A percentile compares a stretch with the other conserved stretches of the same genome.
phyloP scores from a whole-genome alignment of 37 sponge, comb jelly and placozoan genomes.

The Diacarnus erythraeanus region DNA sequence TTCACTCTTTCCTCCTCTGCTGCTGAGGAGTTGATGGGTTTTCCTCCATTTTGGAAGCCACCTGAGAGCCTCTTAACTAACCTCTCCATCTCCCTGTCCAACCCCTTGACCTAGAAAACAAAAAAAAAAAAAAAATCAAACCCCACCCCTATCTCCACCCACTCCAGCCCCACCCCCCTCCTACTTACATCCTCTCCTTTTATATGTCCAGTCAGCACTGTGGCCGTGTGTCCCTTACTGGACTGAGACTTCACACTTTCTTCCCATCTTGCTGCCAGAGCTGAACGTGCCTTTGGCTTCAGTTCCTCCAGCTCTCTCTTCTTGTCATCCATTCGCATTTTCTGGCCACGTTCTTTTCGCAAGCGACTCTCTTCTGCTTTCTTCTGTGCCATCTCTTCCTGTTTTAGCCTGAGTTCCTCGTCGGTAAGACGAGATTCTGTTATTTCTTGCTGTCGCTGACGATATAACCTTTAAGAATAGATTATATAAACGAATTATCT shows the following conservation, averaged over 20 bases:
- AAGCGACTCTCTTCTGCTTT: slow-evolving; percentile 32
- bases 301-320: slow-evolving; percentile 27
- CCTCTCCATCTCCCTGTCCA: slow-evolving; percentile 19
- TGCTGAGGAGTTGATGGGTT: not conserved
- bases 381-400: slow-evolving; percentile 21
- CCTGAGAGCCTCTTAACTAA: not conserved
- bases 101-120: not conserved
- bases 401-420: slow-evolving; percentile 25
- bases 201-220: not conserved
- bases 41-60: not conserved
- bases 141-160: not conserved
- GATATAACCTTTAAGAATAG: slow-evolving; percentile 7
- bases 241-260: slow-evolving; percentile 26
- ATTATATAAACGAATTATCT: too few relatives aligned
- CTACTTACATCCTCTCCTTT: not conserved
- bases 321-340: slow-evolving; percentile 17
- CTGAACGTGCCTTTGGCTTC: slow-evolving; percentile 49
- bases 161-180: not conserved
- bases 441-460: slow-evolving; percentile 33
- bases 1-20: not conserved
- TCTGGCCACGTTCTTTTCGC: slow-evolving; percentile 20
- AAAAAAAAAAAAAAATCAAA: too few relatives aligned
- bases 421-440: slow-evolving; percentile 6
- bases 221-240: not conserved
- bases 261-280: slow-evolving; percentile 70